Percentiles rank a stretch among this genome's conserved stretches.
phyloP scores from a whole-genome alignment of 92 coral and sea anemone genomes.

The Porites rus region DNA sequence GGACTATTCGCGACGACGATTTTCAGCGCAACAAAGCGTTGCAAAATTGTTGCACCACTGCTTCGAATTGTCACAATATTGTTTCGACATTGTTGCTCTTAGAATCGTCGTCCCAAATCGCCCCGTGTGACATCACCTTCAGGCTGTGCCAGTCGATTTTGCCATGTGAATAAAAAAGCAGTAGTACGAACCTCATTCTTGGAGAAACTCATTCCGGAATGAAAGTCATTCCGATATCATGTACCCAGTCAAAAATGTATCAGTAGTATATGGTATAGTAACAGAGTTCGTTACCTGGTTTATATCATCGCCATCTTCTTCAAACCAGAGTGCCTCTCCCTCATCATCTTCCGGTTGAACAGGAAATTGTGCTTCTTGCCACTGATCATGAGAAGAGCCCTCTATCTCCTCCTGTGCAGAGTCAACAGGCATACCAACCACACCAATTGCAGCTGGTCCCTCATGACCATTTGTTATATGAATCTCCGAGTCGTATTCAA shows the following conservation, averaged over 20 bases:
- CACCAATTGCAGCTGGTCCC: not conserved
- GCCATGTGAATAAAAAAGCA: too few species aligned
- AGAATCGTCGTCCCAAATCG: too few species aligned
- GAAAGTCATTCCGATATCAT: too few species aligned
- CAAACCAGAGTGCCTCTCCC: constrained; percentile 2
- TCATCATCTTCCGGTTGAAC: not conserved
- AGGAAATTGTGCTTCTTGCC: not conserved
- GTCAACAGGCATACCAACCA: constrained; percentile 9
- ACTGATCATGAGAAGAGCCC: not conserved
- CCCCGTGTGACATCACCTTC: too few species aligned
- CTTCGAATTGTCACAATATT: too few species aligned
- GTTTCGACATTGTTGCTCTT: too few species aligned
- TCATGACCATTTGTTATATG: constrained; percentile 19
- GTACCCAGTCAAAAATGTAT: not conserved
- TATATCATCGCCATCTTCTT: constrained; percentile 35
- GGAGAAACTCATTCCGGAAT: too few species aligned
- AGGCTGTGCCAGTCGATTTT: too few species aligned
- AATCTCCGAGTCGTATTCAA: constrained; percentile 13
- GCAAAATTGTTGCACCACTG: too few species aligned
- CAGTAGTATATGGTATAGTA: not conserved
- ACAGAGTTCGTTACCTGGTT: constrained; percentile 29
- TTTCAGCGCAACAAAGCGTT: too few species aligned
- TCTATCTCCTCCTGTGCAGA: constrained; percentile 21
- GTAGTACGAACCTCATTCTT: too few species aligned
- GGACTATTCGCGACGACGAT: too few species aligned